Percentiles rank a stretch among this genome's conserved stretches.
Conservation (phyloP, 1,140 invertebrate species). For the Berghia stephanieae region DNA sequence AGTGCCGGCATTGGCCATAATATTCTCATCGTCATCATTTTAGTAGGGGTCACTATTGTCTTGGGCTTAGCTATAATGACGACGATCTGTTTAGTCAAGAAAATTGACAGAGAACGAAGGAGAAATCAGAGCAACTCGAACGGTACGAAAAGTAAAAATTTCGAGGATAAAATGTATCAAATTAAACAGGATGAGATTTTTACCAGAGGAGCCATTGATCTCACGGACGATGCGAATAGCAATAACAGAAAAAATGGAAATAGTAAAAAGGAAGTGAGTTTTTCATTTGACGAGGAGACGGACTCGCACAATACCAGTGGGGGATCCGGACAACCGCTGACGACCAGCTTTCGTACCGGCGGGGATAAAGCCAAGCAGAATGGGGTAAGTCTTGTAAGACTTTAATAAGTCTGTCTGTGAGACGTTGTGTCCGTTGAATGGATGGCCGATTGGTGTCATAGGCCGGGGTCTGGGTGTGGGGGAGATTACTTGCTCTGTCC, state of each 20-base stretch:
- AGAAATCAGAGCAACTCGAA: too few relatives aligned
- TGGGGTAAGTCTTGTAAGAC: constrained; percentile 15
- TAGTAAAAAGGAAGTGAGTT: constrained; percentile 38
- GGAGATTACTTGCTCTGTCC: too few relatives aligned
- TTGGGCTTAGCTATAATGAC: constrained; percentile 35
- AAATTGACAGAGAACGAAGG: constrained; percentile 33
- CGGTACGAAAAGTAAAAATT: constrained; percentile 9
- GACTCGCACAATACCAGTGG: constrained; percentile 29
- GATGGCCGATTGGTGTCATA: neutral
- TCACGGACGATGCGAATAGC: neutral
- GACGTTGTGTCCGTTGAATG: neutral
- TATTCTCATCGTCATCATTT: constrained; percentile 39
- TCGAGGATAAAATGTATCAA: constrained; percentile 38
- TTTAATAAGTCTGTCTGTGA: neutral
- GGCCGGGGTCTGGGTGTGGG: neutral
- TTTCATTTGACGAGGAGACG: constrained; percentile 37
- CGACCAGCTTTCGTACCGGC: constrained; percentile 21
- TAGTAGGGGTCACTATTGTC: constrained; percentile 36
- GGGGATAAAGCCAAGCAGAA: neutral
- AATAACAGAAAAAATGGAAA: constrained; percentile 21
- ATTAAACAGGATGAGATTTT: constrained; percentile 35
- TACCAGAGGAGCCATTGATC: constrained; percentile 20
- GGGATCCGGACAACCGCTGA: constrained; percentile 27
- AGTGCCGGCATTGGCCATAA: constrained; percentile 22
- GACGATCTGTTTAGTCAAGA: constrained; percentile 38